Percentiles rank a stretch among this genome's conserved stretches.
Evolutionary conservation across 2,797 vertebrate genomes (phyloP).

Genomic region (Leuciscus waleckii): DNA sequence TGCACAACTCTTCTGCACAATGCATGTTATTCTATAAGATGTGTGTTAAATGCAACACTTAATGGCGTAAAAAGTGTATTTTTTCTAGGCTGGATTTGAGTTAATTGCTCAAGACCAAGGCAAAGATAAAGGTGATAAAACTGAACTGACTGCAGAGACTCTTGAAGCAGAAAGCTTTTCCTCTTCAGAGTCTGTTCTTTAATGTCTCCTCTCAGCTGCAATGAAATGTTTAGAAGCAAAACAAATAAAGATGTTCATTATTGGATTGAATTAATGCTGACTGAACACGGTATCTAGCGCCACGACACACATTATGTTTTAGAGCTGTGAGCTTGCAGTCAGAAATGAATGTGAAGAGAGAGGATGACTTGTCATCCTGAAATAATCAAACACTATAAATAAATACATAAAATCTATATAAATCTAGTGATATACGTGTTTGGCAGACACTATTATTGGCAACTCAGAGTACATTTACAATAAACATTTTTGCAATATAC

Average conservation of each 20-base stretch:
- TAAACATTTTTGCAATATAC: background rate
- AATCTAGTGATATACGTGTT: background rate
- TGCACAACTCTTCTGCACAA: background rate
- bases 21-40: background rate
- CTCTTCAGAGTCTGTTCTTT: background rate
- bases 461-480: background rate
- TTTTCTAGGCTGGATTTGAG: background rate
- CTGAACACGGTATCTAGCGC: background rate
- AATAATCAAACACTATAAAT: background rate
- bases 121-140: conserved; percentile 1
- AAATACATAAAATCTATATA: background rate
- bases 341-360: background rate
- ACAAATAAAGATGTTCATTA: background rate
- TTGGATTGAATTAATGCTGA: background rate
- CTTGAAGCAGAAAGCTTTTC: background rate
- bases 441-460: background rate
- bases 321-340: background rate
- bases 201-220: background rate
- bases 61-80: background rate
- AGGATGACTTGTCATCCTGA: background rate
- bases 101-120: background rate
- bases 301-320: background rate
- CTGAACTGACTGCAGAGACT: background rate
- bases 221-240: background rate
- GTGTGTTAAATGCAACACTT: background rate